Base-by-base conservation (phyloP, 2,888 invertebrate genomes). In the Urechis unicinctus region DNA sequence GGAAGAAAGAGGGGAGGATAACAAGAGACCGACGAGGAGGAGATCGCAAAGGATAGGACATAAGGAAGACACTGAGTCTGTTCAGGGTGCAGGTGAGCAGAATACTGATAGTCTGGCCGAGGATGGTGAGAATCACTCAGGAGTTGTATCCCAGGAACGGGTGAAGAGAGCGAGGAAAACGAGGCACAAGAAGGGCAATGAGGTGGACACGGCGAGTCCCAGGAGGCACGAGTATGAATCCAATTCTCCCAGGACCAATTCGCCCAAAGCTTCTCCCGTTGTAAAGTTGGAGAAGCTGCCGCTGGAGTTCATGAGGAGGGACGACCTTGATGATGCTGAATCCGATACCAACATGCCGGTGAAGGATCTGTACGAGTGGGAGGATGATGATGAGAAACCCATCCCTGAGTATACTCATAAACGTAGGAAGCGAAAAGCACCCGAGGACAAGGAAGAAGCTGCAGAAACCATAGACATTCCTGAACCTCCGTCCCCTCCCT, bases 221-320 rank as follows among this genome's bases (percentile, higher is more conserved):
- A 36, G 36, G 36, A 36, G 57, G 45, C 24, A 24, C 31, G 25
- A 50, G 45, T 22, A 43, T 48, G 52, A 49, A 31, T 42, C 29
- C 26, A 21, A 29, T 25, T 49, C 30, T 36, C 49, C 42, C 29
- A 53, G 9, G 42, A 55, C 28, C 22, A 25, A 4, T 13, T 9
- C 28, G 26, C 13, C 9, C 9, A 36, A 36, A 36, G 9, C 36
- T 17, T 36, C 36, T 36, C 36, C 69, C 24, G 58, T 66, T 43
- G 69, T 69, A 3, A 69, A 69, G 47, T 58, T 68, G 26, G 68
- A 68, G 46, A 68, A 67, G 50, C 53, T 69, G n/a, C 52, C 31
- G 26, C 26, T 49, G 24, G 56, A 52, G 13, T 3, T 28, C 17
- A 36, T 36, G 36, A 9, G 36, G 36, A 17, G 17, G 17, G 36